phyloP scores from a whole-genome alignment of 2,797 vertebrate genomes.

The Manis crassicaudata region DNA sequence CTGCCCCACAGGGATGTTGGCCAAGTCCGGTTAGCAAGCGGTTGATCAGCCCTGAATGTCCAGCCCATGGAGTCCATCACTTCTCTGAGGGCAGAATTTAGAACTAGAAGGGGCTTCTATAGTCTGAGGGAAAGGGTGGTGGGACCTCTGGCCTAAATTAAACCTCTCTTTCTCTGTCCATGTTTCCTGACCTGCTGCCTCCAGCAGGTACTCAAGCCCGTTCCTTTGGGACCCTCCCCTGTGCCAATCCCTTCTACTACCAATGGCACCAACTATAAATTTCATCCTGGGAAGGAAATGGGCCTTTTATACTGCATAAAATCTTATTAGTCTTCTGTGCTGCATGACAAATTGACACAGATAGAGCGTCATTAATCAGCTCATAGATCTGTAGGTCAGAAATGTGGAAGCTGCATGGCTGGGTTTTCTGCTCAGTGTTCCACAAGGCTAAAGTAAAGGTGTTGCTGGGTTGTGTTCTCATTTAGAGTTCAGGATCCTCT shows the following conservation, averaged over 20 bases:
- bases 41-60: background rate
- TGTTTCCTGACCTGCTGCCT: background rate
- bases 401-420: background rate
- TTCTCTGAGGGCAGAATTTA: background rate
- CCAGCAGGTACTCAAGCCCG: background rate
- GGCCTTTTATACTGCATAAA: background rate
- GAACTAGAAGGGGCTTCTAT: background rate
- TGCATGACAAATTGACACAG: background rate
- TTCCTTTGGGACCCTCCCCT: background rate
- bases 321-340: background rate
- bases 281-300: background rate
- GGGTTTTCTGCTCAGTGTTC: background rate
- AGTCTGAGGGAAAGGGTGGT: background rate
- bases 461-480: background rate
- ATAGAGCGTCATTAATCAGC: background rate
- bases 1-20: slow-evolving; percentile 8
- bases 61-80: no score
- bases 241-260: background rate
- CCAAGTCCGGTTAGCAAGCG: background rate
- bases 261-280: background rate
- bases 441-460: background rate
- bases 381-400: background rate
- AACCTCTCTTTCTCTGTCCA: background rate
- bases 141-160: background rate
- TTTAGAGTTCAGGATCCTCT: background rate